phyloP scores from a whole-genome alignment of 1,140 invertebrate species.

The Drosophila sturtevanti region DNA sequence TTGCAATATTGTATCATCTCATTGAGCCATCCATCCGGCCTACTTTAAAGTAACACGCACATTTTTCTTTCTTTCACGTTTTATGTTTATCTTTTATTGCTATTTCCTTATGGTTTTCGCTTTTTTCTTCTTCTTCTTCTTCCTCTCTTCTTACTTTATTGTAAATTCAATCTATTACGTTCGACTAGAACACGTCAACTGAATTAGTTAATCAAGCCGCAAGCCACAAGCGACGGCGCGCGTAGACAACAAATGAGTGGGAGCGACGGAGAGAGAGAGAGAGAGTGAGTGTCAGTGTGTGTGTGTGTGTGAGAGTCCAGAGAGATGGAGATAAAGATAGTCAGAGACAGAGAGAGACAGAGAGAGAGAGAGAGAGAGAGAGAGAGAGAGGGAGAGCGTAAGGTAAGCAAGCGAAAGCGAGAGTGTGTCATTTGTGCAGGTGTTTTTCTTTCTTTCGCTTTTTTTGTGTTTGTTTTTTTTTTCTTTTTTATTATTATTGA shows the following conservation, averaged over 20 bases:
- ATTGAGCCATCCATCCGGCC: conserved; percentile 4
- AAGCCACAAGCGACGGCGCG: conserved; percentile 66
- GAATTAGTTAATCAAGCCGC: conserved; percentile 80
- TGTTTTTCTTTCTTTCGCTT: conserved; percentile 20
- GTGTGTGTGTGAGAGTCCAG: neutral
- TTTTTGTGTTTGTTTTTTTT: neutral
- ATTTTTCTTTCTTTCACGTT: conserved; percentile 6
- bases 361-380: neutral
- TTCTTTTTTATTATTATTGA: conserved; percentile 7
- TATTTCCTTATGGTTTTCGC: neutral
- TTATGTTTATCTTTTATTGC: neutral
- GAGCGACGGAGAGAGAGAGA: conserved; percentile 10
- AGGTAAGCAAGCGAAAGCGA: conserved; percentile 45
- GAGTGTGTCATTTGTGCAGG: conserved; percentile 41
- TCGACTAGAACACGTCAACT: conserved; percentile 82
- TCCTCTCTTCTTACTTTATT: conserved; percentile 15
- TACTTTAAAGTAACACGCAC: conserved; percentile 8
- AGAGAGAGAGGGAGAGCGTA: neutral
- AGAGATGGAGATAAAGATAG: conserved; percentile 10
- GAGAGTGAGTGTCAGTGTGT: neutral
- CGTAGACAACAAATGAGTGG: conserved; percentile 13
- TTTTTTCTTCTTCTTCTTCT: neutral
- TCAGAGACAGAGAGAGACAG: conserved; percentile 7
- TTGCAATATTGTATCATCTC: neutral
- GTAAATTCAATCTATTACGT: conserved; percentile 69